Evolutionary conservation across 1,140 invertebrate species (phyloP).

Genomic region (Epicauta chinensis): DNA sequence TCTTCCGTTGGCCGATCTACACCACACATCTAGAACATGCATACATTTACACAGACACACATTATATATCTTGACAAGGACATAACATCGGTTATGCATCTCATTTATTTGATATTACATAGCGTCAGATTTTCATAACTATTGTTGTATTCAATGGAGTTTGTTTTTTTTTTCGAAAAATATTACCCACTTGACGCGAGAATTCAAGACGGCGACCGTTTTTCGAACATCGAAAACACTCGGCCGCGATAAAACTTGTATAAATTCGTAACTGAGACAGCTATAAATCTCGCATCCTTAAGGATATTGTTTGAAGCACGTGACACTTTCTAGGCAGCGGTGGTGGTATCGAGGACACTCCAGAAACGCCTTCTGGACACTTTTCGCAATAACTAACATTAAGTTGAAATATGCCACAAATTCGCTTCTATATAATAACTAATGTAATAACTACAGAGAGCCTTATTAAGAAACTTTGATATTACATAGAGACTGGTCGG

Average conservation of each 20-base stretch:
- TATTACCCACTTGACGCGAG: too few relatives aligned
- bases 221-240: conserved; percentile 22
- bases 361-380: conserved; percentile 8
- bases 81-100: too few relatives aligned
- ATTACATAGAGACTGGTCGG: conserved; percentile 3
- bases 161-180: too few relatives aligned
- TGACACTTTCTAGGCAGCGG: conserved; percentile 27
- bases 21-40: too few relatives aligned
- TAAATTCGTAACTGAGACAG: conserved; percentile 28
- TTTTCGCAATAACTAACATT: too few relatives aligned
- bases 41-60: too few relatives aligned
- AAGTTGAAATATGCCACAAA: too few relatives aligned
- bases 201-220: too few relatives aligned
- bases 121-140: too few relatives aligned
- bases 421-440: neutral
- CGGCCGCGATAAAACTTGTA: conserved; percentile 27
- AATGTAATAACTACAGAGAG: conserved; percentile 22
- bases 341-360: conserved; percentile 24
- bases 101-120: too few relatives aligned
- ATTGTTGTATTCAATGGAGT: too few relatives aligned
- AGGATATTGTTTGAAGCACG: conserved; percentile 35
- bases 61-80: too few relatives aligned
- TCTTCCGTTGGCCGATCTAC: conserved; percentile 11
- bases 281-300: conserved; percentile 28
- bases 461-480: conserved; percentile 32